phyloP scores from a whole-genome alignment of 1,140 invertebrate genomes.

The Drosophila jambulina region DNA sequence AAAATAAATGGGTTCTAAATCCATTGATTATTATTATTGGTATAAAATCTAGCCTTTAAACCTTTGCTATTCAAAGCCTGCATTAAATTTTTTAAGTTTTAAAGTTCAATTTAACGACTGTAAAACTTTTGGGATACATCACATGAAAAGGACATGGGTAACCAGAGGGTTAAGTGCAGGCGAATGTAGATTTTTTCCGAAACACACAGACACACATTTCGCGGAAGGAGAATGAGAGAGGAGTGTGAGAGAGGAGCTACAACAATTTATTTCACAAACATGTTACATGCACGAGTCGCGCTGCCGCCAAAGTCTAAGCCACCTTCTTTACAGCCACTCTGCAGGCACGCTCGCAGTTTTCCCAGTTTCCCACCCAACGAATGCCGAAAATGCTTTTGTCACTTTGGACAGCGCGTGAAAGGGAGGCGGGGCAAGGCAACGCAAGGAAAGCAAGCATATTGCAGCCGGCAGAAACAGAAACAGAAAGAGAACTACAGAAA shows the following conservation, averaged over 20 bases:
- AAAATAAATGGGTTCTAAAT: not conserved
- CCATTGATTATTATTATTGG: too few relatives aligned
- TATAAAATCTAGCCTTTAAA: not conserved
- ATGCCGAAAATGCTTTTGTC: constrained; percentile 64
- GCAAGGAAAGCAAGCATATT: constrained; percentile 50
- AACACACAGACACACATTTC: constrained; percentile 1
- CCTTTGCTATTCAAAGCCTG: not conserved
- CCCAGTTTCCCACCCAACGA: constrained; percentile 19
- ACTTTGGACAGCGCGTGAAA: constrained; percentile 49
- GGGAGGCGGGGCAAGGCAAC: constrained; percentile 8
- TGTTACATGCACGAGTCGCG: constrained; percentile 45
- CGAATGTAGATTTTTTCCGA: constrained; percentile 36
- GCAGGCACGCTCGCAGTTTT: not conserved
- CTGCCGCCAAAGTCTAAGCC: constrained; percentile 28
- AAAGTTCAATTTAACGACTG: not conserved
- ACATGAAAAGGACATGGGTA: not conserved
- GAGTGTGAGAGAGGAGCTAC: constrained; percentile 9
- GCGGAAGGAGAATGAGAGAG: not conserved
- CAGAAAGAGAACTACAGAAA: constrained; percentile 10
- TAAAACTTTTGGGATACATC: not conserved
- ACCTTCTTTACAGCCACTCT: constrained; percentile 2
- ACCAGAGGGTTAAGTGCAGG: constrained; percentile 25
- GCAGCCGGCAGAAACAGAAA: constrained; percentile 45
- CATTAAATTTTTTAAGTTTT: too few relatives aligned
- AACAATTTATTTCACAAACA: constrained; percentile 68